Base-by-base conservation (phyloP, 1,140 invertebrate species). In the Stegodyphus mimosarum region DNA sequence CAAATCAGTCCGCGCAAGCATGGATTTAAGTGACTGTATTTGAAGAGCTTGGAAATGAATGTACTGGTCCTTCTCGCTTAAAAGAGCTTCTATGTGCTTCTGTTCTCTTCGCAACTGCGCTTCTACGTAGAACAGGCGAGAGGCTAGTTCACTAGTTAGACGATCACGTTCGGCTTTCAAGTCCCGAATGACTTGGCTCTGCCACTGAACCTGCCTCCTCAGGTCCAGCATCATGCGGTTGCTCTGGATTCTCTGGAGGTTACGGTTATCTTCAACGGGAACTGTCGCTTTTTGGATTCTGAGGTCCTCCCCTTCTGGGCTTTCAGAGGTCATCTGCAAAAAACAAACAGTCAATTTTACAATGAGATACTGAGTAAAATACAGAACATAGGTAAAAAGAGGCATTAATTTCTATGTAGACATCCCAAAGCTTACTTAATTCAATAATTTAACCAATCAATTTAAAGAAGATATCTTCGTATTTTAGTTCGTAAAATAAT, bases 181-280 rank as follows among this genome's bases (percentile, higher is more conserved):
- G 33, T 76, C 64, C 49, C 73, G 49, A 50, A 84, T 84, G 9
- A 84, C 66, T 51, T 76, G 64, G 10, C 52, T 76, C 15, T 84
- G 81, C 72, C 73, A 76, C 64, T 84, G 81, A 1, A 84, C 66
- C 18, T 84, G 72, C 13, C 69, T 48, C 15, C 81, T 52, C n/a
- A 84, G 52, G 13, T 84, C 81, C 51, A 84, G 9, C 81, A 84
- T 84, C 64, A 75, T 84, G 13, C 64, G 63, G 15, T 84, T 84
- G 9, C 63, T 84, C 13, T 84, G 72, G 3, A 84, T 76, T 33
- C 33, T 33, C 33, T 33, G 33, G 33, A 33, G 33, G 33, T 33
- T 33, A 33, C 33, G 33, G 33, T 33, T 33, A 33, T 33, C 33
- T 33, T 13, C 81, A 48, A 49, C 72, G 81, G 50, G 64, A 51